Base-by-base conservation (phyloP, 1,140 invertebrate species). In the Arion vulgaris region DNA sequence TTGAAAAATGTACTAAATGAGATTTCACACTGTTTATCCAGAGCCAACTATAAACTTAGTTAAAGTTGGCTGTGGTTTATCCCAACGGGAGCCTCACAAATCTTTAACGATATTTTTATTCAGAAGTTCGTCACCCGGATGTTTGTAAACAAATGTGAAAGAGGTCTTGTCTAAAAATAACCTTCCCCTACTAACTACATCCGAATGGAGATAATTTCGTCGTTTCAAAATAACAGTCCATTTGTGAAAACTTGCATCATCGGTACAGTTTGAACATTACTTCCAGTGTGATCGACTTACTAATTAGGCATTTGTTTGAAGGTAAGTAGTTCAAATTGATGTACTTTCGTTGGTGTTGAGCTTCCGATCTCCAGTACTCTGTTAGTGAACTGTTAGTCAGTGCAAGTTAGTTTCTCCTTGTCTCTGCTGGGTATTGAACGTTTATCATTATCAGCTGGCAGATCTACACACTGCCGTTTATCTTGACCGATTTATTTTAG, bases 71-170 rank as follows among this genome's bases (percentile, higher is more conserved):
- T n/a, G n/a, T n/a, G n/a, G n/a, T n/a, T 57, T 57, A 57, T n/a
- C 53, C 53, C 53, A 23, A 57, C 15, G 9, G 2, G 53, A 57
- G 53, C 53, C 53, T 23, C 53, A 19, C 17, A 11, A 19, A 19
- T 19, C 9, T 19, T 49, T 49, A 49, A 11, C 15, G 26, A 57
- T 57, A 57, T 57, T 57, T 57, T 57, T 23, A 57, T 57, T 19
- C 53, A 2, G 19, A 57, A 57, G 53, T 15, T 57, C 53, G 53
- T 57, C 53, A 57, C 53, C 53, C 53, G 53, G 53, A 57, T 57
- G 53, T 57, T 57, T 57, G 53, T 57, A 57, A 57, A 57, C 53
- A 57, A 57, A 9, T n/a, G 26, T 57, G 53, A 57, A 57, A 57
- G 26, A 19, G 23, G 41, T 45, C 5, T 19, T 57, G 19, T 57